Evolutionary conservation across 2,888 invertebrate genomes (phyloP).

Genomic region (Entomobrya multifasciata): DNA sequence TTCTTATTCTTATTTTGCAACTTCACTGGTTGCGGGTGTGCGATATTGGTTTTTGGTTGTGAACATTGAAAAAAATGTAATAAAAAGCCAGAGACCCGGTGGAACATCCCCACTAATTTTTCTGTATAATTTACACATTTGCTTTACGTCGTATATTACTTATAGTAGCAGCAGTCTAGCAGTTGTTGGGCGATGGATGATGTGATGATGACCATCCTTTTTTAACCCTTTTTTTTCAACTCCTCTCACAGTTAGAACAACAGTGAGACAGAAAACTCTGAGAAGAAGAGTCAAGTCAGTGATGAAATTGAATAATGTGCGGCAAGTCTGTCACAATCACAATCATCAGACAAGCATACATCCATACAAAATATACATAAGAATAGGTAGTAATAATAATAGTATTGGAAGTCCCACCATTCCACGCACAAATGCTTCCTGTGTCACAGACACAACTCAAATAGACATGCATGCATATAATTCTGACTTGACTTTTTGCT

Average conservation of each 20-base stretch:
- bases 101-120: constrained; percentile 50
- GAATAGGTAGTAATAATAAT: no score
- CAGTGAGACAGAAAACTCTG: no score
- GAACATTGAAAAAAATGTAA: constrained; percentile 17
- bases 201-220: constrained; percentile 33
- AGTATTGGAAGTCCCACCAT: no score
- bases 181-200: not conserved
- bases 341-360: no score
- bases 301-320: constrained; percentile 20
- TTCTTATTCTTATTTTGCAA: not conserved
- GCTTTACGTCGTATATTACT: no score
- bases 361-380: no score
- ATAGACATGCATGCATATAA: no score
- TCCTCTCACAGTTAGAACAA: not conserved
- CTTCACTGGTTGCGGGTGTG: not conserved
- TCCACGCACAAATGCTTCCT: no score
- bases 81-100: constrained; percentile 1
- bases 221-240: constrained; percentile 54
- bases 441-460: no score
- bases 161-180: constrained; percentile 5
- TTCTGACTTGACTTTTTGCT: no score
- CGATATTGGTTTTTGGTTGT: constrained; percentile 7
- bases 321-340: not conserved
- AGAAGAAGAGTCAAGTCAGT: not conserved
- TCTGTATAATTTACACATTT: constrained; percentile 69